A percentile compares a stretch with the other conserved stretches of the same genome.
phyloP scores from a whole-genome alignment of 2,797 vertebrate genomes.

The Galago senegalensis region DNA sequence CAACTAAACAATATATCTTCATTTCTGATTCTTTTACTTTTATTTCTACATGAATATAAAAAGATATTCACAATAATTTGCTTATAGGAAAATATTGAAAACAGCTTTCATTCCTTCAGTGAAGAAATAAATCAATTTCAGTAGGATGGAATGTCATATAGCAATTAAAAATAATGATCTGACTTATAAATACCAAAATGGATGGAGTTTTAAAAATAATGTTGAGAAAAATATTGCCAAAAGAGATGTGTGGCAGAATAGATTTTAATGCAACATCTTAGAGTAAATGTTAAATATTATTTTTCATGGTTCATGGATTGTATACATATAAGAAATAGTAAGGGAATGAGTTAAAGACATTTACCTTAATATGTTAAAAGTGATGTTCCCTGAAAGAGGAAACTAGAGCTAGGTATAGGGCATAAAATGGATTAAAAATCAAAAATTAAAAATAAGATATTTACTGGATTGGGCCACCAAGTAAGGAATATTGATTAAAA shows the following conservation, averaged over 20 bases:
- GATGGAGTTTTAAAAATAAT: not conserved
- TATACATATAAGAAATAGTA: not conserved
- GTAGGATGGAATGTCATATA: not conserved
- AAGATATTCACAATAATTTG: not conserved
- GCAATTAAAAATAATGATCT: slow-evolving; percentile 36
- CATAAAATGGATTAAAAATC: not conserved
- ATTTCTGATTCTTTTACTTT: not conserved
- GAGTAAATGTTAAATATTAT: not conserved
- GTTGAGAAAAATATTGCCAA: not conserved
- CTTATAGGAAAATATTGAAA: not conserved
- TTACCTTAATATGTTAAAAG: not conserved
- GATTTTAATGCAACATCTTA: slow-evolving; percentile 36
- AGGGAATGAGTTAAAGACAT: not conserved
- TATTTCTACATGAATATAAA: not conserved
- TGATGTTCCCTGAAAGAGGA: not conserved
- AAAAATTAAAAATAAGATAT: not conserved
- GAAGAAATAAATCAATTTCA: not conserved
- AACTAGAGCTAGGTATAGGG: not conserved
- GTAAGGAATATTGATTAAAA: not conserved
- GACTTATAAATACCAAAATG: not conserved
- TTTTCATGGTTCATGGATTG: not conserved
- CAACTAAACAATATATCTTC: not conserved
- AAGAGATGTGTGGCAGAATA: not conserved
- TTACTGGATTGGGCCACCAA: not conserved
- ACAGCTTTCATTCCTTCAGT: not conserved